A percentile compares a stretch with the other conserved stretches of the same genome.
Conservation (phyloP, 2,797 vertebrate species). For the Mallotus villosus region DNA sequence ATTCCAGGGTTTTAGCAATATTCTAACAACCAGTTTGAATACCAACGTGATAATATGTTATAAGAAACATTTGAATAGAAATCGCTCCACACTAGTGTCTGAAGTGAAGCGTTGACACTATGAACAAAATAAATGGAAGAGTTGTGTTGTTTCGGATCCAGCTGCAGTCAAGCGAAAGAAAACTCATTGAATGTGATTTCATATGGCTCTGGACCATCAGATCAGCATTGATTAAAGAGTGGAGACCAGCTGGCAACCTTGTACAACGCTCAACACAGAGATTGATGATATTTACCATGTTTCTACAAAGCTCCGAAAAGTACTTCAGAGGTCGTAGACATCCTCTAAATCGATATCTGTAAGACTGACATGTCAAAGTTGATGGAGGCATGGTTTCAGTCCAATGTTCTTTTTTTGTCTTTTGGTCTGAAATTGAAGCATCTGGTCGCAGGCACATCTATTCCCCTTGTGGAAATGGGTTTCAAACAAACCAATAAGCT, state of each 20-base stretch:
- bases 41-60: no score
- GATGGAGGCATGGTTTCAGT: slow-evolving; percentile 59
- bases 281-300: slow-evolving; percentile 74
- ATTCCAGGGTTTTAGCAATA: no score
- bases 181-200: slow-evolving; percentile 45
- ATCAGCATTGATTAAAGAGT: slow-evolving; percentile 63
- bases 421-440: slow-evolving; percentile 60
- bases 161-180: slow-evolving; percentile 1
- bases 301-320: slow-evolving; percentile 65
- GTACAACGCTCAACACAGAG: slow-evolving; percentile 61
- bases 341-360: slow-evolving; percentile 66
- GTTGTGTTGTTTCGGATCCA: neutral
- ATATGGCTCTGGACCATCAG: slow-evolving; percentile 46
- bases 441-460: slow-evolving; percentile 56
- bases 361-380: slow-evolving; percentile 61
- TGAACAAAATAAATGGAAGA: neutral
- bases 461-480: slow-evolving; percentile 61
- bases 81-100: no score
- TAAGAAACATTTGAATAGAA: no score
- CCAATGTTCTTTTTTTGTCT: slow-evolving; percentile 19
- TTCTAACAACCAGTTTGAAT: no score
- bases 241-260: slow-evolving; percentile 66
- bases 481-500: slow-evolving; percentile 62
- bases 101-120: neutral
- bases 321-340: slow-evolving; percentile 61